These are phyloP conservation scores for Zingel zingel DNA, from an alignment of 2,113 vertebrate species.

Conservation along the genomic window DNA sequence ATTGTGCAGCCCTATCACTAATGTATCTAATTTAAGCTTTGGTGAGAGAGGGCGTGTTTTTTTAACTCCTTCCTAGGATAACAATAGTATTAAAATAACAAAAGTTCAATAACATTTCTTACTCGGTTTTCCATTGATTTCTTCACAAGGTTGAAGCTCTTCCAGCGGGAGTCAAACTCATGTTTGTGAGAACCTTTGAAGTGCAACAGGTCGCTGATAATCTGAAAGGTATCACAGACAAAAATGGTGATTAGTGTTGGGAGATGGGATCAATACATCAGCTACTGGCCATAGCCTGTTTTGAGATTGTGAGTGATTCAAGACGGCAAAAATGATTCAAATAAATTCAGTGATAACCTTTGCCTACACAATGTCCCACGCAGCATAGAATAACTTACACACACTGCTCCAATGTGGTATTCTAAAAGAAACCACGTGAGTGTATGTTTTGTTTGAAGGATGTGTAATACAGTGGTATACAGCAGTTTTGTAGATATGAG, in stretches of 20 bases:
- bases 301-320: neutral
- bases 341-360: neutral
- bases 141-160: constrained; percentile 97
- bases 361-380: constrained; percentile 1
- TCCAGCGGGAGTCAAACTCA: constrained; percentile 98
- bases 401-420: neutral
- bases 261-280: neutral
- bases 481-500: neutral
- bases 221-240: constrained; percentile 80
- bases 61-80: neutral
- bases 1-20: neutral
- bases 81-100: neutral
- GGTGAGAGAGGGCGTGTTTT: neutral
- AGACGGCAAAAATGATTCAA: neutral
- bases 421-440: neutral
- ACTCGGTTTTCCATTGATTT: constrained; percentile 99
- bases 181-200: constrained; percentile 98
- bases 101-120: constrained; percentile 59
- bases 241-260: constrained; percentile 11
- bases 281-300: neutral
- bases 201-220: constrained; percentile 94
- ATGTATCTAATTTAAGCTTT: neutral
- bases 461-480: neutral
- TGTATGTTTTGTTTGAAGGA: neutral
- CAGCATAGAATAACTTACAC: neutral